These are phyloP conservation scores for Portunus trituberculatus DNA, from an alignment of 1,140 invertebrate genomes.

Conservation along the genomic window DNA sequence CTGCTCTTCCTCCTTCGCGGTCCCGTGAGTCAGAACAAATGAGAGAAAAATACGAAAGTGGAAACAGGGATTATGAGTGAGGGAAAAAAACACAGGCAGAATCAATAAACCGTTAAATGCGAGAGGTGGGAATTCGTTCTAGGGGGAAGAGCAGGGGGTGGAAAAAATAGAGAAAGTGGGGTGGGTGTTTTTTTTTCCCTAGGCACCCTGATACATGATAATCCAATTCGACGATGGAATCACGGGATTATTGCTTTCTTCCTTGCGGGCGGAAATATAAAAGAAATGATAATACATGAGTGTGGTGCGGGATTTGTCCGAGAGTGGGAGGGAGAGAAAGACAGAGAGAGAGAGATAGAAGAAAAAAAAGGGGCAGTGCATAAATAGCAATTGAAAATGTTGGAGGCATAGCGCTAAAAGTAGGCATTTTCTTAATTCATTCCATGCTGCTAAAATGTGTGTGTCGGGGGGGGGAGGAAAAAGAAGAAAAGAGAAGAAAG, in stretches of 20 bases:
- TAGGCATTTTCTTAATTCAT: background rate
- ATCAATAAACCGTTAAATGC: slow-evolving; percentile 4
- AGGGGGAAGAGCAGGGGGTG: background rate
- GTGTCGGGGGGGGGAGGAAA: background rate
- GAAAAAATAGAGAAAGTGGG: background rate
- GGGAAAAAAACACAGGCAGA: background rate
- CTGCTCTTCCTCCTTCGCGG: background rate
- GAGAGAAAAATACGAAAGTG: slow-evolving; percentile 1
- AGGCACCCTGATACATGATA: background rate
- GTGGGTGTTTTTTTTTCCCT: background rate
- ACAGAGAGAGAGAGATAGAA: slow-evolving; percentile 29
- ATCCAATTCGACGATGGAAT: slow-evolving; percentile 12
- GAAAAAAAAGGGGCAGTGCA: too few species aligned
- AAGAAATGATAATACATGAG: too few species aligned
- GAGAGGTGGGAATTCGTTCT: slow-evolving; percentile 1
- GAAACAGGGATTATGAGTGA: background rate
- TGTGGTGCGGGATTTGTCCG: too few species aligned
- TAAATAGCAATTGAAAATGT: background rate
- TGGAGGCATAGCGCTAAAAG: background rate
- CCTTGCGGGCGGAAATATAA: background rate
- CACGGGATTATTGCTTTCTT: slow-evolving; percentile 1
- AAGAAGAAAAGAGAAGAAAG: background rate
- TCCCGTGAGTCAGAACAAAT: background rate
- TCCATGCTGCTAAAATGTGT: background rate
- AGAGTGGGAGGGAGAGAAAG: slow-evolving; percentile 41